Evolutionary conservation across 1,140 invertebrate genomes (phyloP), one percentile per base, ranked within the genome.

Genomic region (Drosophila pruinosa): DNA sequence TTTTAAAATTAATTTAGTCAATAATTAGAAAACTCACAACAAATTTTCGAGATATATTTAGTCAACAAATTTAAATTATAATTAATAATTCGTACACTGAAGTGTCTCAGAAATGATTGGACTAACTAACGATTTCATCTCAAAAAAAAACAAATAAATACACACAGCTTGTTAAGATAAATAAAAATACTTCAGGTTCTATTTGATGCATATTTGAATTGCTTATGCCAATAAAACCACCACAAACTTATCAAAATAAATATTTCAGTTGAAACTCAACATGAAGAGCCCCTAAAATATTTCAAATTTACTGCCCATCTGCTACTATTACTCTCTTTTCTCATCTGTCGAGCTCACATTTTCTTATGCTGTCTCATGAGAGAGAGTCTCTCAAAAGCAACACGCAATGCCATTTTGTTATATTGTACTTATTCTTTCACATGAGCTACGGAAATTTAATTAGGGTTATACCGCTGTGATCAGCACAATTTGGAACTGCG

Each of bases 401-500:
- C 62, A 67, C 68, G 61, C 62, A 74, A 70, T 67, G 56, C 45
- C 56, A 75, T 67, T 69, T 64, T 68, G 48, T 24, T 75, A 64
- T 70, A 63, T 24, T 75, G 59, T 70, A 63, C 24, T 6, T 59
- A 59, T 48, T 75, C 22, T 61, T 59, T 24, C 39, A 81, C 57
- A 47, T 45, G 39, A 62, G 45, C 54, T 61, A 67, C 59, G 58
- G 72, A 83, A 77, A 79, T 75, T 81, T 88, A 88, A 90, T 90
- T 90, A 85, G 79, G 68, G 70, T 48, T 80, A 89, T 83, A 80
- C 72, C 71, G 89, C 89, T 83, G 83, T 63, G 85, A 80, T 90
- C 89, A 89, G 89, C 89, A 78, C 47, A 88, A 90, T 89, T 78
- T 50, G 63, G 76, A 68, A 62, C 62, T 64, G 50, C 41, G 79